Base-by-base conservation (phyloP, 2,888 invertebrate genomes). In the Eumacrocentrus americanus region DNA sequence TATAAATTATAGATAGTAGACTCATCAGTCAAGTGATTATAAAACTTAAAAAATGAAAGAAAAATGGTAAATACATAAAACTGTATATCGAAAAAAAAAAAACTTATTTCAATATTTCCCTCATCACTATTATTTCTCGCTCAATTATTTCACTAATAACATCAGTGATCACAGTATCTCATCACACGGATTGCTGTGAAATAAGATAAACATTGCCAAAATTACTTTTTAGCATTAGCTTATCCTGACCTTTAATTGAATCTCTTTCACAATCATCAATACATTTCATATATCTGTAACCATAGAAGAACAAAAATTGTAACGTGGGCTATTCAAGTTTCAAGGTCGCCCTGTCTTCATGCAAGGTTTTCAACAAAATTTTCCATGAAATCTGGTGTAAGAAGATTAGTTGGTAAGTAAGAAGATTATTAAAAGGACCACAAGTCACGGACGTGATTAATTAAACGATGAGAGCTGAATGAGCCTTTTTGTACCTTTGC, bases 261-360 rank as follows among this genome's bases (percentile, higher is more conserved):
- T 14, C 9, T 7, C 18, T 40, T 16, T 9, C 18, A 2, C 16
- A 14, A 40, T 40, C 14, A 14, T 6, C 0, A 40, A 40, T 16
- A 14, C 6, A 16, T 16, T 16, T 14, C 9, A 16, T 14, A 9
- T 9, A 14, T 40, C 38, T n/a, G 12, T 37, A 16, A 16, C 6
- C 3, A 2, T n/a, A n/a, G n/a, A n/a, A 16, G 16, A 1, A 22
- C 22, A 11, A 44, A 22, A 3, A 44, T 22, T n/a, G 14, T 44
- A n/a, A 6, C 22, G 9, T 29, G 2, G 7, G 25, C 14, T 14
- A 47, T 47, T 47, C 29, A n/a, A n/a, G 5, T 9, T 11, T 40
- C 62, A 65, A 65, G 62, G 64, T 62, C 60, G 42, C 60, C 64
- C 35, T 62, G 62, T 65, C 60, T 65, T 52, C 57, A 38, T 18